Percentiles rank a stretch among this genome's conserved stretches.
phyloP scores from a whole-genome alignment of 2,113 vertebrate species.

The Propithecus coquereli region DNA sequence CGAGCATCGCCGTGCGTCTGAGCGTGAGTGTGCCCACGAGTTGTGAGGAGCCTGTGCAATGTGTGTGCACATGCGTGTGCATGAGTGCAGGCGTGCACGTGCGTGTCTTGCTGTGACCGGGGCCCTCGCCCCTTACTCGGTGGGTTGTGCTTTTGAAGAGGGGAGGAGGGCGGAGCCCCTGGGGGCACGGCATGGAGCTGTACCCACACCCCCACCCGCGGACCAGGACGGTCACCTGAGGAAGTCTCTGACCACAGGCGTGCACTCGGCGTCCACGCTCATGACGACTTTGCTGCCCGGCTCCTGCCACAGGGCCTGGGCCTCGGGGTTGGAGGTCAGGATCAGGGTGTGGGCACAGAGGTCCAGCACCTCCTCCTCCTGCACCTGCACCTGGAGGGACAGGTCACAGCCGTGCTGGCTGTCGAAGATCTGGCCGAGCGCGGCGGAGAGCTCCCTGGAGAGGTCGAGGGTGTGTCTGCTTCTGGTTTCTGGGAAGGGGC shows the following conservation, averaged over 20 bases:
- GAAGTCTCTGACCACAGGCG: not conserved
- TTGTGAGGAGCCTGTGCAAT: no score
- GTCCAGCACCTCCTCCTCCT: not conserved
- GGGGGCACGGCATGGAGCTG: no score
- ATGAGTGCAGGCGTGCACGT: not conserved
- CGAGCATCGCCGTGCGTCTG: not conserved
- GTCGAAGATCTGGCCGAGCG: slow-evolving; percentile 79
- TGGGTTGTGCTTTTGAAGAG: not conserved
- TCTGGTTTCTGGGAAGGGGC: not conserved
- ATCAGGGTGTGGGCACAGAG: slow-evolving; percentile 82
- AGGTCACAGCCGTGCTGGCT: slow-evolving; percentile 78
- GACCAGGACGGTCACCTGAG: not conserved
- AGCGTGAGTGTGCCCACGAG: no score
- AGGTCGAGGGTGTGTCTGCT: slow-evolving; percentile 75
- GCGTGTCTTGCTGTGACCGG: no score
- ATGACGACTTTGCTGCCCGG: not conserved
- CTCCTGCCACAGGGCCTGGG: slow-evolving; percentile 55
- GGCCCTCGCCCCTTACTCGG: no score
- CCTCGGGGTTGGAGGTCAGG: slow-evolving; percentile 71
- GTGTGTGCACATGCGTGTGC: not conserved
- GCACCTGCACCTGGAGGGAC: slow-evolving; percentile 49
- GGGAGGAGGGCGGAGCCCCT: not conserved
- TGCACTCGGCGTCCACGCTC: not conserved
- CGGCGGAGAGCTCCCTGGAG: slow-evolving; percentile 74
- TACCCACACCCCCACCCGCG: not conserved